phyloP scores from a whole-genome alignment of 2,797 vertebrate genomes.

The Pampus argenteus region DNA sequence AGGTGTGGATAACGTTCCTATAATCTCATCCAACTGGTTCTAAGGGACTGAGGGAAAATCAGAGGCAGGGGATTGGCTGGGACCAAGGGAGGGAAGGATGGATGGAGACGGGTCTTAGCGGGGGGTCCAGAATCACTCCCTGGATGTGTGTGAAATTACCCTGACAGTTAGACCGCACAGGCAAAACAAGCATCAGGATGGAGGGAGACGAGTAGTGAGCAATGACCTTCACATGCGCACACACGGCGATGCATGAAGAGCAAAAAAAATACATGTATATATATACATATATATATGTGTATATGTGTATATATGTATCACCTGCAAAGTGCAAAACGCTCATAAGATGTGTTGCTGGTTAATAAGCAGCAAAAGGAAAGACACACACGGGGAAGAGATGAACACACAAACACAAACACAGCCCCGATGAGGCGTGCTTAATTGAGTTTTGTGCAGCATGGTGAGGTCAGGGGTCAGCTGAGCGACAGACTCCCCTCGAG shows the following conservation, averaged over 20 bases:
- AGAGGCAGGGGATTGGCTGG: slow-evolving; percentile 39
- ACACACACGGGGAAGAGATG: not conserved
- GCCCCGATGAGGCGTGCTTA: slow-evolving; percentile 58
- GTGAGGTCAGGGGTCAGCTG: slow-evolving; percentile 72
- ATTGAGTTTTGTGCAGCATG: slow-evolving; percentile 73
- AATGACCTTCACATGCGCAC: not conserved
- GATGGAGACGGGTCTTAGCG: slow-evolving; percentile 43
- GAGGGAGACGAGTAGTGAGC: not conserved
- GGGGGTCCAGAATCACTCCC: slow-evolving; percentile 58
- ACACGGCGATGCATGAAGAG: not conserved
- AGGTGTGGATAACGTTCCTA: not conserved
- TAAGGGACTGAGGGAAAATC: not conserved
- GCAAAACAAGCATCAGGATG: slow-evolving; percentile 17
- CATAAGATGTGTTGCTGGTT: not conserved
- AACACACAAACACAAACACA: not conserved
- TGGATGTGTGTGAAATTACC: slow-evolving; percentile 60
- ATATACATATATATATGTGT: no score
- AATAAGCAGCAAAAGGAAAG: slow-evolving; percentile 3
- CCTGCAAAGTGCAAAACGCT: not conserved
- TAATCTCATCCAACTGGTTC: not conserved
- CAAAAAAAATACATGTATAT: no score
- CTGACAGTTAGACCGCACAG: slow-evolving; percentile 50
- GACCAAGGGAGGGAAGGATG: slow-evolving; percentile 36
- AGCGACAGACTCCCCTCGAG: slow-evolving; percentile 70
- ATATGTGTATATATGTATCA: no score